Percentiles rank a stretch among this genome's conserved stretches.
Evolutionary conservation across 2,113 vertebrate genomes (phyloP).

Genomic region (Istiophorus platypterus): DNA sequence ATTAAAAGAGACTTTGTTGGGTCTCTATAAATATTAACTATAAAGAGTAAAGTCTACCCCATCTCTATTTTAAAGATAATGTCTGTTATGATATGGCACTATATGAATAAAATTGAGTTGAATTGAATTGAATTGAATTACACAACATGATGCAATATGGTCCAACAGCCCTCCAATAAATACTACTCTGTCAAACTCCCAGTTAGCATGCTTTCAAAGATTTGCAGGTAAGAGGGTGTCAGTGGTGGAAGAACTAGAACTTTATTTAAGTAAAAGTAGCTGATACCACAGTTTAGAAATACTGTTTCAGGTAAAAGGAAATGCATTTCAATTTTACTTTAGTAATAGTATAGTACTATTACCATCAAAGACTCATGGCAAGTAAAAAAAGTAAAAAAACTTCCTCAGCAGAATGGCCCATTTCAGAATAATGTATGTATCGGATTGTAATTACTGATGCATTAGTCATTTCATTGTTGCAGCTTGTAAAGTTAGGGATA

Average conservation of each 20-base stretch:
- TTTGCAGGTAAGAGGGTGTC: background rate
- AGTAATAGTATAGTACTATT: too few species aligned
- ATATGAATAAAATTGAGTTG: too few species aligned
- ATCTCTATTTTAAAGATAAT: too few species aligned
- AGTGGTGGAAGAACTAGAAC: background rate
- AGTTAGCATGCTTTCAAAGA: background rate
- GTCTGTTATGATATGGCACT: too few species aligned
- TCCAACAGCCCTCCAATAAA: slow-evolving; percentile 2
- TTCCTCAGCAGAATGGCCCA: too few species aligned
- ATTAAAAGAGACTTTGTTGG: too few species aligned
- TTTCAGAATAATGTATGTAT: too few species aligned
- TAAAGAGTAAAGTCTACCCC: too few species aligned
- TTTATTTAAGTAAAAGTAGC: background rate
- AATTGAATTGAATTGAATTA: too few species aligned
- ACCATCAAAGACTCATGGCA: too few species aligned
- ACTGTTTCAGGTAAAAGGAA: background rate
- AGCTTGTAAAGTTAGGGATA: background rate
- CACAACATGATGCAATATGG: slow-evolving; percentile 41
- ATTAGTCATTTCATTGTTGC: background rate
- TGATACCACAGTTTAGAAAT: background rate
- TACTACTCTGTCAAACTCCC: background rate
- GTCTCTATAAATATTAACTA: too few species aligned
- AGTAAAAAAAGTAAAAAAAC: background rate
- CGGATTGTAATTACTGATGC: background rate
- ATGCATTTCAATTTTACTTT: background rate